Percentiles rank a stretch among this genome's conserved stretches.
Conservation (phyloP, 1,140 invertebrate genomes). For the Anastatus disparis region DNA sequence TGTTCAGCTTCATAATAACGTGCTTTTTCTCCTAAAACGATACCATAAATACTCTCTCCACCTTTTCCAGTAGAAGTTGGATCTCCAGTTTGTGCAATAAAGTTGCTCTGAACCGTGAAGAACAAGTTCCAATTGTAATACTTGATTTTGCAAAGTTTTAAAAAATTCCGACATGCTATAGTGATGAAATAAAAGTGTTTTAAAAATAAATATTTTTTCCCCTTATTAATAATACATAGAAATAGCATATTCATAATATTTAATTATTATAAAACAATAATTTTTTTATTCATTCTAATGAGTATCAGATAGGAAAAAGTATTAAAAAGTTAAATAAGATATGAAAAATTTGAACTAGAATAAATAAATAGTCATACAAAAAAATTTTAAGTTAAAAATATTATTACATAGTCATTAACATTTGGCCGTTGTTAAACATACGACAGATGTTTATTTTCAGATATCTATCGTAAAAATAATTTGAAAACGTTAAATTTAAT, state of each 20-base stretch:
- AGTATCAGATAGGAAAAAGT: background rate
- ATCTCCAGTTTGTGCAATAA: slow-evolving; percentile 98
- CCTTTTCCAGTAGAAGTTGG: slow-evolving; percentile 91
- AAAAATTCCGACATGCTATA: slow-evolving; percentile 91
- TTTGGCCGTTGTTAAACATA: too few relatives aligned
- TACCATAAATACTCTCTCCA: slow-evolving; percentile 88
- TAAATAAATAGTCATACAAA: too few relatives aligned
- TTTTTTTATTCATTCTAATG: too few relatives aligned
- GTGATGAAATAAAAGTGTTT: too few relatives aligned
- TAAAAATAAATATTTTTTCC: too few relatives aligned
- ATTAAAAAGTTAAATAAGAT: background rate
- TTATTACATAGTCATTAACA: too few relatives aligned
- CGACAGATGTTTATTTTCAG: too few relatives aligned
- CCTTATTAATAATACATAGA: too few relatives aligned
- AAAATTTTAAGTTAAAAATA: too few relatives aligned
- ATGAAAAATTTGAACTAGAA: background rate
- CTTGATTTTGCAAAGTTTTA: slow-evolving; percentile 98
- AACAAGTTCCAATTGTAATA: slow-evolving; percentile 98
- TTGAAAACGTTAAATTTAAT: too few relatives aligned
- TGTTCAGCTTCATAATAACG: slow-evolving; percentile 93
- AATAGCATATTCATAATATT: background rate
- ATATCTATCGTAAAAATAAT: too few relatives aligned
- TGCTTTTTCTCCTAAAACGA: slow-evolving; percentile 87
- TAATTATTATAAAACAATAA: too few relatives aligned
- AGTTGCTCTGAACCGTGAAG: slow-evolving; percentile 91